phyloP scores from a whole-genome alignment of 2,888 invertebrate species.

The Alentia gelatinosa region DNA sequence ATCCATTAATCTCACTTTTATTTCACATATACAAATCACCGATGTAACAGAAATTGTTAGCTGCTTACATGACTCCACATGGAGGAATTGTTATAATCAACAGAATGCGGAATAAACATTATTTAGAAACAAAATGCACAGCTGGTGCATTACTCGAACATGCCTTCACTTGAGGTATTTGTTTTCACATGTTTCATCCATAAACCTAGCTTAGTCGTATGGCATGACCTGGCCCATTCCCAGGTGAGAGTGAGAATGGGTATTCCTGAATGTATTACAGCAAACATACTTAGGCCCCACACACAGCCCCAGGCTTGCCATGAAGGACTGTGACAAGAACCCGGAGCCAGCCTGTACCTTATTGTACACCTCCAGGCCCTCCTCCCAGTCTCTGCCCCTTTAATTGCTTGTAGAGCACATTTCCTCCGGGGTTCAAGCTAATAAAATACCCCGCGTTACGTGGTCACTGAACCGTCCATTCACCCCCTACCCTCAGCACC shows the following conservation, averaged over 20 bases:
- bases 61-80: too few species aligned
- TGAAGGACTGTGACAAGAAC: not conserved
- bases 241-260: not conserved
- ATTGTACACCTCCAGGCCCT: not conserved
- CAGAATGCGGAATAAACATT: too few species aligned
- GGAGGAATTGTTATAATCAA: too few species aligned
- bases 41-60: too few species aligned
- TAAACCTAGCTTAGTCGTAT: too few species aligned
- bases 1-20: too few species aligned
- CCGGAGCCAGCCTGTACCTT: not conserved
- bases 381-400: not conserved
- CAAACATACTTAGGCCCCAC: not conserved
- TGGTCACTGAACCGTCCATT: not conserved
- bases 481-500: too few species aligned
- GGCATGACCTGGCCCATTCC: not conserved
- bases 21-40: too few species aligned
- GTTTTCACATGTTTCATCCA: too few species aligned
- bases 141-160: too few species aligned
- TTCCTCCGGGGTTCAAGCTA: constrained; percentile 9
- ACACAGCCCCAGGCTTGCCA: not conserved
- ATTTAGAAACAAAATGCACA: too few species aligned
- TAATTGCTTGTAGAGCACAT: constrained; percentile 3
- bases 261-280: not conserved
- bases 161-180: too few species aligned
- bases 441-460: constrained; percentile 25